A percentile compares a stretch with the other conserved stretches of the same genome.
Evolutionary conservation across 2,888 invertebrate genomes (phyloP).

Genomic region (Calliscelio sp.): DNA sequence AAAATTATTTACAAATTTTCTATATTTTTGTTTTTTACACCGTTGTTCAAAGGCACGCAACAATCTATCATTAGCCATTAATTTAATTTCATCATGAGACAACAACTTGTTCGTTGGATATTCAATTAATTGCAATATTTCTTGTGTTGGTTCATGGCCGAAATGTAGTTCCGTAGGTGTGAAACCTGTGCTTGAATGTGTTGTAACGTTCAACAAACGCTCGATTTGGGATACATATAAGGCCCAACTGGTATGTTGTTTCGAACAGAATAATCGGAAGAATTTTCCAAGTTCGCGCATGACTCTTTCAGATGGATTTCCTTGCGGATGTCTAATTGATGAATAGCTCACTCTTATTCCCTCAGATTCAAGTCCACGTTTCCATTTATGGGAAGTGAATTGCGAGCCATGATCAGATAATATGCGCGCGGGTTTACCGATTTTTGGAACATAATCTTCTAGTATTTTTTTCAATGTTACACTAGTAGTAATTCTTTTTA

Average conservation of each 20-base stretch:
- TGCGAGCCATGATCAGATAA: constrained; percentile 41
- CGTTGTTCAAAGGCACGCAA: constrained; percentile 16
- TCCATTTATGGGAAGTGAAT: constrained; percentile 7
- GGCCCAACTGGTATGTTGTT: constrained; percentile 32
- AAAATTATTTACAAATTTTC: neutral
- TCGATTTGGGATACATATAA: constrained; percentile 15
- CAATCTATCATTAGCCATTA: constrained; percentile 19
- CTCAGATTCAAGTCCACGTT: neutral
- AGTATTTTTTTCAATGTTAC: constrained; percentile 5
- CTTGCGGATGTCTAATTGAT: constrained; percentile 12
- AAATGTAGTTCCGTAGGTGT: constrained; percentile 39
- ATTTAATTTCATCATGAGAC: constrained; percentile 20
- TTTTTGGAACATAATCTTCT: constrained; percentile 14
- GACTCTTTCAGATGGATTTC: constrained; percentile 2
- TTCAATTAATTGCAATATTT: constrained; percentile 7
- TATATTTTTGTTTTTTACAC: constrained; percentile 17
- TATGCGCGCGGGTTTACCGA: constrained; percentile 17
- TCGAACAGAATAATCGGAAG: constrained; percentile 12
- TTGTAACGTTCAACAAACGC: constrained; percentile 13
- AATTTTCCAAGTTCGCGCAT: constrained; percentile 39
- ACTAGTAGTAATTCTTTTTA: constrained; percentile 38
- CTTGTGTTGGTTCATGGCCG: neutral
- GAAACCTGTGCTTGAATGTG: constrained; percentile 42
- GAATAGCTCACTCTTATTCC: neutral
- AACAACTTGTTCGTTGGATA: constrained; percentile 2